Conservation (phyloP, 2,113 vertebrate species). For the Spheniscus mendiculus region DNA sequence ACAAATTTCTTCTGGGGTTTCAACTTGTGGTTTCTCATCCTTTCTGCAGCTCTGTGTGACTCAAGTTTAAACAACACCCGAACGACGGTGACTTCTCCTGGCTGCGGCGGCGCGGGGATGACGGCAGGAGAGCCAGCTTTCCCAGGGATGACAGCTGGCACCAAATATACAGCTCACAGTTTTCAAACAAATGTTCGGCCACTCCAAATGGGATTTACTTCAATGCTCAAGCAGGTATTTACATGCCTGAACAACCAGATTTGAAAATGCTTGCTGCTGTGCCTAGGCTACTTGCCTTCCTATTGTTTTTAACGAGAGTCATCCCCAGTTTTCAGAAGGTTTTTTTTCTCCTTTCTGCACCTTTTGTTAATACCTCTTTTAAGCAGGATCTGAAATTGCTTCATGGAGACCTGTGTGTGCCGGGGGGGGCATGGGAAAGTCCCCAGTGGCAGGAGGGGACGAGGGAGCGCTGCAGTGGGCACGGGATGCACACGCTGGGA, state of each 20-base stretch:
- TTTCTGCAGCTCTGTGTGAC: background rate
- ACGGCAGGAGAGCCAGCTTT: background rate
- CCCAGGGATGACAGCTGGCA: background rate
- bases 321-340: background rate
- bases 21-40: background rate
- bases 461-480: background rate
- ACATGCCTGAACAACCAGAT: background rate
- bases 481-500: accelerated
- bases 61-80: accelerated
- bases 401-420: background rate
- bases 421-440: accelerated
- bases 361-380: background rate
- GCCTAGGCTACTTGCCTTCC: background rate
- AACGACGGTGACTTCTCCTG: background rate
- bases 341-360: background rate
- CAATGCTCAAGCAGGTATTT: background rate
- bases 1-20: background rate
- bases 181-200: background rate
- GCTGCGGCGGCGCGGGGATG: accelerated
- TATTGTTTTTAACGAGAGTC: background rate
- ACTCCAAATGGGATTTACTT: background rate
- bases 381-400: background rate
- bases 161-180: background rate
- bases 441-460: accelerated
- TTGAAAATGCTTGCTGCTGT: background rate